phyloP scores from a whole-genome alignment of 2,888 invertebrate genomes.

The Mythimna impura region DNA sequence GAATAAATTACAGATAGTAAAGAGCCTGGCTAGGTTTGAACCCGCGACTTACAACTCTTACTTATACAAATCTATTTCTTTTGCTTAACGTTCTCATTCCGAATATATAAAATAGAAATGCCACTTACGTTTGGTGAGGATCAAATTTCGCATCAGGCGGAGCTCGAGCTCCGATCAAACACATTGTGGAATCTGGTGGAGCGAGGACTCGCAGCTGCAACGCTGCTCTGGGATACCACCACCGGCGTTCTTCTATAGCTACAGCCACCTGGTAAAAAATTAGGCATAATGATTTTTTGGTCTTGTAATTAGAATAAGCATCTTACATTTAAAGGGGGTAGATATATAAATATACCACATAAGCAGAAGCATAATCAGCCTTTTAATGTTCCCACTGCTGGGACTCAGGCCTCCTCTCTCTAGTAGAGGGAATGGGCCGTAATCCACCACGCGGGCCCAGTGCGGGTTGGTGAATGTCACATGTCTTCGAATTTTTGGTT shows the following conservation, averaged over 20 bases:
- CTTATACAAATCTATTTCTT: no score
- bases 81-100: no score
- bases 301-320: neutral
- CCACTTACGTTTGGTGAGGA: constrained; percentile 81
- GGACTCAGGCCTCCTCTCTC: no score
- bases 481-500: no score
- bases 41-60: no score
- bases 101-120: neutral
- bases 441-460: no score
- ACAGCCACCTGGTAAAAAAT: constrained; percentile 88
- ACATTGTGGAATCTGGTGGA: constrained; percentile 91
- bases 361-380: no score
- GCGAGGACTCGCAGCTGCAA: constrained; percentile 91
- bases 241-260: constrained; percentile 91
- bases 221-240: constrained; percentile 91
- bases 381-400: no score
- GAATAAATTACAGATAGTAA: no score
- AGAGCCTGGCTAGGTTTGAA: no score
- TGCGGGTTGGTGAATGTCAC: no score
- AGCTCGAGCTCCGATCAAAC: constrained; percentile 91
- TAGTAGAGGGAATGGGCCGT: no score
- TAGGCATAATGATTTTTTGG: neutral
- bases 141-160: constrained; percentile 89
- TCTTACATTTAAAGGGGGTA: neutral
- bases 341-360: neutral